These are phyloP conservation scores for Gasteruption jaculator DNA, from an alignment of 2,888 invertebrate genomes.

Conservation along the genomic window DNA sequence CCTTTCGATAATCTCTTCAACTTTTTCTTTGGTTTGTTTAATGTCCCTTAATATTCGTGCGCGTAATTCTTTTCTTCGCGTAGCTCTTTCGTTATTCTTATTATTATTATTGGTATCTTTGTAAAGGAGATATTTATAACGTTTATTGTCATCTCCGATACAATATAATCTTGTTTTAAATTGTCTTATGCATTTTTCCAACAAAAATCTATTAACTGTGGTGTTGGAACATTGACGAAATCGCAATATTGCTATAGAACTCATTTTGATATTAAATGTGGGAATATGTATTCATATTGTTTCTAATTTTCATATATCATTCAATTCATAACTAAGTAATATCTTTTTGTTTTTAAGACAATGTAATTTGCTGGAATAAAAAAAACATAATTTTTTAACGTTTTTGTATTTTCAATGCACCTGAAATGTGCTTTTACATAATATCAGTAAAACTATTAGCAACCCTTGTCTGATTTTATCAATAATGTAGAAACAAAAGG, in stretches of 20 bases:
- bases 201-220: constrained; percentile 29
- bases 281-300: too few relatives aligned
- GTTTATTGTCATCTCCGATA: constrained; percentile 26
- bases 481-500: too few relatives aligned
- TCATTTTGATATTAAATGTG: too few relatives aligned
- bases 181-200: constrained; percentile 34
- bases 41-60: constrained; percentile 38
- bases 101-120: constrained; percentile 26
- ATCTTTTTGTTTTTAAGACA: too few relatives aligned
- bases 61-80: constrained; percentile 33
- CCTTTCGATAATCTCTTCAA: constrained; percentile 72
- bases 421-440: too few relatives aligned
- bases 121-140: constrained; percentile 21
- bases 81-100: constrained; percentile 23
- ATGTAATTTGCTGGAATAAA: too few relatives aligned
- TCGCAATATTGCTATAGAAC: constrained; percentile 28
- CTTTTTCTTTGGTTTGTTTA: constrained; percentile 57
- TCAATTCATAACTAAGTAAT: too few relatives aligned
- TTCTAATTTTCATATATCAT: too few relatives aligned
- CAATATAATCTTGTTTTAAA: constrained; percentile 34
- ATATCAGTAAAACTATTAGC: too few relatives aligned
- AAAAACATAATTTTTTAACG: too few relatives aligned
- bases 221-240: constrained; percentile 26
- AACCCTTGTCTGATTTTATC: too few relatives aligned
- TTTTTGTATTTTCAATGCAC: too few relatives aligned